Evolutionary conservation across 23 tunicate genomes (phyloP).

Genomic region (Ascidia mentula): DNA sequence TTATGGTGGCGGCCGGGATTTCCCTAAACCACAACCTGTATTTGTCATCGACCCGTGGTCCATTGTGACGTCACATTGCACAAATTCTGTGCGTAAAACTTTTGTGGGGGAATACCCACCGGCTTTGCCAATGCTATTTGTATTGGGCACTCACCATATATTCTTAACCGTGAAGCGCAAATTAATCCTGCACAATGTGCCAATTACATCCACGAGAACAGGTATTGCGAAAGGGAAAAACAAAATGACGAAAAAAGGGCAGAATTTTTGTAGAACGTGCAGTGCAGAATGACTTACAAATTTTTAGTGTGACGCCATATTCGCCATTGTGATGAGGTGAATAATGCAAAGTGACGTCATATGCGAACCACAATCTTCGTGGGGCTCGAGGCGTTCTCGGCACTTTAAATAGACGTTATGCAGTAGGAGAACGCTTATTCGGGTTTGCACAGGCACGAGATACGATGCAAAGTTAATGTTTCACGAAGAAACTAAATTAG

Average conservation of each 20-base stretch:
- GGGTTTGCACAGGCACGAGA: neutral
- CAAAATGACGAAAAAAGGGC: too few species aligned
- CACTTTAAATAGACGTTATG: neutral
- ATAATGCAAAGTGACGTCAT: neutral
- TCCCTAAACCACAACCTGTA: neutral
- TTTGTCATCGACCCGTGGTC: neutral
- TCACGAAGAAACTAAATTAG: too few species aligned
- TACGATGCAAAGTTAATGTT: too few species aligned
- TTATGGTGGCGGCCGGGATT: too few species aligned
- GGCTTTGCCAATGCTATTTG: too few species aligned
- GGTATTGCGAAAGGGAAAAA: too few species aligned
- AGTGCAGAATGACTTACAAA: neutral
- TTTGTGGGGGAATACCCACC: too few species aligned
- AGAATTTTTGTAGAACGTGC: neutral
- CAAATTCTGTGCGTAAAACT: too few species aligned
- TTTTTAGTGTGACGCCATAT: neutral
- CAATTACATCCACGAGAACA: too few species aligned
- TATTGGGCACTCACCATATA: too few species aligned
- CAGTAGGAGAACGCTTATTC: neutral
- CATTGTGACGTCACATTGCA: conserved; percentile 13
- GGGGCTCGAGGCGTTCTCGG: neutral
- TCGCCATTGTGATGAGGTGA: neutral
- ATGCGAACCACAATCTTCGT: neutral
- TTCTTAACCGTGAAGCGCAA: too few species aligned
- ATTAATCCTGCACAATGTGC: too few species aligned